Evolutionary conservation across 1,140 invertebrate genomes (phyloP), one percentile per base, ranked within the genome.

Genomic region (Chrysoperla carnea): DNA sequence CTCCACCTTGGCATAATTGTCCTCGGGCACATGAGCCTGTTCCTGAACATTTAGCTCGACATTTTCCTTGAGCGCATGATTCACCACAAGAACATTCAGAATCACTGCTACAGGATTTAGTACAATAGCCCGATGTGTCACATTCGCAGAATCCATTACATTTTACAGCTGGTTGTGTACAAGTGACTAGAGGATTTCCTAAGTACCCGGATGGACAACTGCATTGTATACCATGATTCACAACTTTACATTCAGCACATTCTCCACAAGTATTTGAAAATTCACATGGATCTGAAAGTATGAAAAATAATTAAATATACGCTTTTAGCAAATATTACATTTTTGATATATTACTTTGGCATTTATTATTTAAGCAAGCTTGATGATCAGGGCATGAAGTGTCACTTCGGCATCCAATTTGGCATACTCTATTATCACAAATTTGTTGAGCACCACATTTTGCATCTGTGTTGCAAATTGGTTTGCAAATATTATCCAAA

Each of bases 391-490:
- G 63, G 55, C 88, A 92, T 8, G 77, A 72, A n/a, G 76, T 73
- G 56, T 89, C 86, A 55, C 72, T 83, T 29, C 84, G 69, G 55
- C 86, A 91, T 12, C 86, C 86, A 49, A 78, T 71, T 47, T 85
- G 76, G 56, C 88, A 93, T 45, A 90, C 66, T 47, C 87, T 72
- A 50, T 83, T 86, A 55, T 84, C 76, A 55, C 88, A 93, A 50
- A 90, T 88, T 57, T 88, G 80, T 50, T 82, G 79, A 0, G 71
- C 57, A 29, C 70, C 70, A 55, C 89, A 93, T 41, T 81, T 76
- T 31, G 73, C 68, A 55, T 92, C 86, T 41, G 76, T 84, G 55
- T 86, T 90, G 52, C 84, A 91, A 13, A 90, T 76, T 4, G 76
- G 67, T 58, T 82, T 78, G 52, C 87, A 91, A 13, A 81, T 69